A percentile compares a stretch with the other conserved stretches of the same genome.
Evolutionary conservation across 1,140 invertebrate genomes (phyloP).

Genomic region (Glossosoma conforme): DNA sequence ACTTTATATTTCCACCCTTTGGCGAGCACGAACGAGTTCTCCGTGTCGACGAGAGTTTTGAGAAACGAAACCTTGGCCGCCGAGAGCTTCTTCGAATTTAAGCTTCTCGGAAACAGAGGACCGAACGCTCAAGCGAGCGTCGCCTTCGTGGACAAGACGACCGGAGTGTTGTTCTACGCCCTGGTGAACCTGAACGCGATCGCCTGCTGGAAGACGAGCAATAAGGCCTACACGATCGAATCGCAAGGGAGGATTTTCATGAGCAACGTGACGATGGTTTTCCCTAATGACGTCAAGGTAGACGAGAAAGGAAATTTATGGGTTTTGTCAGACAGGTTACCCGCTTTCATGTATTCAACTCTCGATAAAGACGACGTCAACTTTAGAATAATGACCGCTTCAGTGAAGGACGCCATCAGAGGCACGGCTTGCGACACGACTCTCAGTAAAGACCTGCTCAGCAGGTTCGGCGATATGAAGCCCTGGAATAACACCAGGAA

Average conservation of each 20-base stretch:
- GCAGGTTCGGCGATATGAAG: slow-evolving; percentile 38
- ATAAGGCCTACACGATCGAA: slow-evolving; percentile 57
- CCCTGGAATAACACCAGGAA: slow-evolving; percentile 10
- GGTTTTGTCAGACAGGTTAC: slow-evolving; percentile 68
- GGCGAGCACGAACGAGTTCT: slow-evolving; percentile 67
- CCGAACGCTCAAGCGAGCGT: slow-evolving; percentile 68
- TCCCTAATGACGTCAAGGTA: slow-evolving; percentile 73
- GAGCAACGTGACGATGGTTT: slow-evolving; percentile 67
- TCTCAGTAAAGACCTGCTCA: slow-evolving; percentile 48
- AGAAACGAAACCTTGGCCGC: slow-evolving; percentile 53
- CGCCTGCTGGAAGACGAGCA: slow-evolving; percentile 70
- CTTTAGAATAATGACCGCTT: slow-evolving; percentile 64
- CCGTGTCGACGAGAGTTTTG: slow-evolving; percentile 61
- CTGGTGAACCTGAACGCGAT: slow-evolving; percentile 70
- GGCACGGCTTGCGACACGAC: slow-evolving; percentile 62
- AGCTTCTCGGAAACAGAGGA: slow-evolving; percentile 62
- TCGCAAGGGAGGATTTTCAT: slow-evolving; percentile 65
- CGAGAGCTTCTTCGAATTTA: slow-evolving; percentile 58
- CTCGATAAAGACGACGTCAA: slow-evolving; percentile 63
- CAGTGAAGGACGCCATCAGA: slow-evolving; percentile 60
- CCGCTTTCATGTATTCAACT: slow-evolving; percentile 63
- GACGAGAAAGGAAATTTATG: slow-evolving; percentile 66
- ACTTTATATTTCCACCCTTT: slow-evolving; percentile 74
- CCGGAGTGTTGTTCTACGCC: slow-evolving; percentile 70
- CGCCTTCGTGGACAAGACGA: slow-evolving; percentile 64